These are phyloP conservation scores for Lacanobia wlatinum DNA, from an alignment of 2,888 invertebrate species.

Conservation along the genomic window DNA sequence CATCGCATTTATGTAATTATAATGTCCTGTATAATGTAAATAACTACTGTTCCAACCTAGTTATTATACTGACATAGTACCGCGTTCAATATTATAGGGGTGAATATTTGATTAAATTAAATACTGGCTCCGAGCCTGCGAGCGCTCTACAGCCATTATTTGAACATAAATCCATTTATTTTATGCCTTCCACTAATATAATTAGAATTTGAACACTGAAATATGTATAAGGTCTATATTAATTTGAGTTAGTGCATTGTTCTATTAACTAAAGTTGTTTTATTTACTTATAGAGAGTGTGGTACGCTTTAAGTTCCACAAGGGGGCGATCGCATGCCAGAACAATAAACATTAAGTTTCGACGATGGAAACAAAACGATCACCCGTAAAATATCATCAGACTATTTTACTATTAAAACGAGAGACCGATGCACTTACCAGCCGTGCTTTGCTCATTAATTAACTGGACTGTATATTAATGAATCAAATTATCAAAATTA, in stretches of 20 bases:
- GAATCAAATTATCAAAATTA: slow-evolving; percentile 10
- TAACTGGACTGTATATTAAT: slow-evolving; percentile 1
- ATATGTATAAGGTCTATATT: slow-evolving; percentile 6
- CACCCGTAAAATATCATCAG: slow-evolving; percentile 73
- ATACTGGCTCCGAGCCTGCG: slow-evolving; percentile 21
- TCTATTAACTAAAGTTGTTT: slow-evolving; percentile 18
- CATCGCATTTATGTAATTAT: slow-evolving; percentile 46
- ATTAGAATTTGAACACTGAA: slow-evolving; percentile 40
- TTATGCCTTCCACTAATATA: slow-evolving; percentile 42
- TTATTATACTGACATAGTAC: slow-evolving; percentile 32
- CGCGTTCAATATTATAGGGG: slow-evolving; percentile 40
- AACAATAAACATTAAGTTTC: slow-evolving; percentile 71
- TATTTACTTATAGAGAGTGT: slow-evolving; percentile 10
- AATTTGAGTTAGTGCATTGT: slow-evolving; percentile 37
- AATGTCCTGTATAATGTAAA: slow-evolving; percentile 29
- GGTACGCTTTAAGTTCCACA: slow-evolving; percentile 45
- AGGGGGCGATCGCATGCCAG: slow-evolving; percentile 68
- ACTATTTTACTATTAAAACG: slow-evolving; percentile 67
- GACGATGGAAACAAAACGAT: slow-evolving; percentile 68
- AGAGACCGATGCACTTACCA: slow-evolving; percentile 53
- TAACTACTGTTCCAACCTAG: slow-evolving; percentile 34
- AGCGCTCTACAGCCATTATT: slow-evolving; percentile 30
- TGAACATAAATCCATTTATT: slow-evolving; percentile 44
- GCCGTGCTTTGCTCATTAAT: slow-evolving; percentile 19
- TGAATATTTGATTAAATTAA: slow-evolving; percentile 56